Evolutionary conservation across 1,140 invertebrate species (phyloP), one percentile per base, ranked within the genome.

Genomic region (Penaeus vannamei): DNA sequence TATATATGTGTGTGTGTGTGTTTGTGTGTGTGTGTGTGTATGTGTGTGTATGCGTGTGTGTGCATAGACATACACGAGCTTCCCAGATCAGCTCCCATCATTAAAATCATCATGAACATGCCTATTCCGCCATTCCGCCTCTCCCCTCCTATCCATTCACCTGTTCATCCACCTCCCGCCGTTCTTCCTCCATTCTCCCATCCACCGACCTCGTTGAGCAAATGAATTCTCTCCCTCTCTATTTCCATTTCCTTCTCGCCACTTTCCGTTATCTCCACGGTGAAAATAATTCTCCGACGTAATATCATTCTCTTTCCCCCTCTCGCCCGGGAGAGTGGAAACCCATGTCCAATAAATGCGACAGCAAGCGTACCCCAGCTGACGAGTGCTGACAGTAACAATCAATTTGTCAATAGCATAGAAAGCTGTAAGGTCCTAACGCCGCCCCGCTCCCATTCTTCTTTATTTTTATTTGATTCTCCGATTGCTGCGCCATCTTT

Each of bases 321-420:
- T 29, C 72, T 36, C n/a, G 72, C 72, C 72, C 72, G 8, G 72
- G 72, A 76, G 42, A 86, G 85, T 86, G 85, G 85, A 86, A 64
- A 86, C 76, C 85, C 85, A 29, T 86, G 85, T 86, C 85, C 85
- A 86, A 86, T 86, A 86, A 86, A 86, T 86, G 85, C 85, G 85
- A 86, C 85, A 86, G 85, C 80, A 81, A 86, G 80, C 85, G 85
- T 80, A 86, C 76, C 85, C 85, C 53, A 72, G 59, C 85, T 80
- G 85, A 86, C 85, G 76, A 36, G 59, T 77, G 85, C 85, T 86
- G 85, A 86, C 85, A 86, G 85, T 86, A 86, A 86, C 85, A 86
- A 86, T 86, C 85, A 86, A 86, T 86, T 86, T 86, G 85, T 86
- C 85, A 86, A 86, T 86, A 86, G 85, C 85, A 86, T 61, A 69